These are phyloP conservation scores for Gymnorhina tibicen DNA, from an alignment of 2,113 vertebrate genomes.

Conservation along the genomic window DNA sequence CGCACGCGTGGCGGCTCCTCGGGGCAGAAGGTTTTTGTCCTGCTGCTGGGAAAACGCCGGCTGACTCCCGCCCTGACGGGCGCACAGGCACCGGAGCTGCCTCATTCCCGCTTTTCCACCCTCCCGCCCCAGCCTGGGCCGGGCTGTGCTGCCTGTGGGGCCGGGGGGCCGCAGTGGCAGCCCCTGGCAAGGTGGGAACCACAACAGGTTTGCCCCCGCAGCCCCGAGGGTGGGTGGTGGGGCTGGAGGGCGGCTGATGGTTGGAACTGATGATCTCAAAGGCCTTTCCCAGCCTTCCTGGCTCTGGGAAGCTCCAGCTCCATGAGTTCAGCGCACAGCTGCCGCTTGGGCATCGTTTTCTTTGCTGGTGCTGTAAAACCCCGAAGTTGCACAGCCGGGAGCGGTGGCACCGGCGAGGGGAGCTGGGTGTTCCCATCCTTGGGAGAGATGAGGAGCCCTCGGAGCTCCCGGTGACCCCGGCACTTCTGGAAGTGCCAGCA, in stretches of 20 bases:
- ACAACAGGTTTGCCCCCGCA: neutral
- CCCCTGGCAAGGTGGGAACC: neutral
- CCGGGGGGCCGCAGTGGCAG: neutral
- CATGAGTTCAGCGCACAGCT: neutral
- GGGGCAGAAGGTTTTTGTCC: neutral
- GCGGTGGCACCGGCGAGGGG: neutral
- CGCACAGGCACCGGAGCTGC: neutral
- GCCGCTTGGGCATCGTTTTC: rapidly evolving
- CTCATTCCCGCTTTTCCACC: neutral
- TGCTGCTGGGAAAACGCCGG: neutral
- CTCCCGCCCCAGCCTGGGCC: neutral
- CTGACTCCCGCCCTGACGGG: neutral
- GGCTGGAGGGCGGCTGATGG: neutral
- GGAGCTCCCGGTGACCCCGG: neutral
- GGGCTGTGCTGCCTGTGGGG: neutral
- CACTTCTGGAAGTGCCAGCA: neutral
- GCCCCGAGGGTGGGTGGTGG: rapidly evolving
- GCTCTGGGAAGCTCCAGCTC: too few relatives aligned
- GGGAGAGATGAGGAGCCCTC: neutral
- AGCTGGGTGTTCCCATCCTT: neutral
- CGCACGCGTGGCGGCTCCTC: neutral
- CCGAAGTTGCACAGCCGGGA: rapidly evolving
- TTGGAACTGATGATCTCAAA: neutral
- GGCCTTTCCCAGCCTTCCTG: neutral
- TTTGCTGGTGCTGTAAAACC: neutral